phyloP scores from a whole-genome alignment of 2,888 invertebrate genomes.

The Coenonympha arcania region DNA sequence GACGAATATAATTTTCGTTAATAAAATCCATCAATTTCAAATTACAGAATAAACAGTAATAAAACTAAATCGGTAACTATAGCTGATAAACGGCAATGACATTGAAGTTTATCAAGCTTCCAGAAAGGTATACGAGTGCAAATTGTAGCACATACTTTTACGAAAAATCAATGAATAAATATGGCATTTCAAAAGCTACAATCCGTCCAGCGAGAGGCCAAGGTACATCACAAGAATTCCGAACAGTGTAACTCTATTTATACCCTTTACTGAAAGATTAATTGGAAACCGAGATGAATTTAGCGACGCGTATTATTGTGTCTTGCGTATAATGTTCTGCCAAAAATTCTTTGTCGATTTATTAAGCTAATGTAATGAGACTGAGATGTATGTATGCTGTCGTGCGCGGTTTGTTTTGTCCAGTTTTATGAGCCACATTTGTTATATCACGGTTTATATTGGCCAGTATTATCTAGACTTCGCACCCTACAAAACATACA shows the following conservation, averaged over 20 bases:
- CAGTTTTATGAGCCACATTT: no score
- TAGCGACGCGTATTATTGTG: not conserved
- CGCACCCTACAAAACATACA: no score
- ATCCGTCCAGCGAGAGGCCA: conserved; percentile 5
- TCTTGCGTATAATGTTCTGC: not conserved
- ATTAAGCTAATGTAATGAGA: not conserved
- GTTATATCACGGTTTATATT: no score
- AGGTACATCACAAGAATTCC: conserved; percentile 1
- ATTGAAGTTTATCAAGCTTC: no score
- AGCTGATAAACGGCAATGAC: no score
- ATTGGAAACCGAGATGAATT: not conserved
- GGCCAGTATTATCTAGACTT: no score
- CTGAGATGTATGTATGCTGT: not conserved
- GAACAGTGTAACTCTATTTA: conserved; percentile 1
- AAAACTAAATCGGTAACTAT: no score
- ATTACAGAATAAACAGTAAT: no score
- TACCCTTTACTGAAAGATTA: conserved; percentile 13
- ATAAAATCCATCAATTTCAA: no score
- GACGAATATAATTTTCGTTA: no score
- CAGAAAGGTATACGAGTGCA: no score
- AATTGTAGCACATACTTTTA: no score
- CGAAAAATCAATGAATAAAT: conserved; percentile 19
- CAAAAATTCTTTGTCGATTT: conserved; percentile 3
- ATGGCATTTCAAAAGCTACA: conserved; percentile 18
- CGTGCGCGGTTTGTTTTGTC: not conserved